Evolutionary conservation across 2,797 vertebrate species (phyloP).

Genomic region (Chelon labrosus): DNA sequence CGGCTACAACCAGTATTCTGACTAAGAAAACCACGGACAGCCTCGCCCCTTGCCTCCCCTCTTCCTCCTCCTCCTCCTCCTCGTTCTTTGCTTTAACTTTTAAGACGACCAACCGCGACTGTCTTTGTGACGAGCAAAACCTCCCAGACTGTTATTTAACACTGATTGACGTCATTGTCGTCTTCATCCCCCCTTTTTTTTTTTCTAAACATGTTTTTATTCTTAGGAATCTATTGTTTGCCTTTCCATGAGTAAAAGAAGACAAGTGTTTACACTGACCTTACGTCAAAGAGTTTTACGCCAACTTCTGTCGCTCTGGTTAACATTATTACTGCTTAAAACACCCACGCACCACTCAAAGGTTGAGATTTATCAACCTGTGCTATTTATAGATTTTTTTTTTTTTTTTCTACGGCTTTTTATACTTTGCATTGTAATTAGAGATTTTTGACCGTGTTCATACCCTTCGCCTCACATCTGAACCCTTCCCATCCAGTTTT

Average conservation of each 20-base stretch:
- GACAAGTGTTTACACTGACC: slow-evolving; percentile 56
- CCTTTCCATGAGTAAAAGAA: slow-evolving; percentile 51
- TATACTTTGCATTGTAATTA: slow-evolving; percentile 43
- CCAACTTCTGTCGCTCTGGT: slow-evolving; percentile 34
- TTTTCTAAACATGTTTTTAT: slow-evolving; percentile 40
- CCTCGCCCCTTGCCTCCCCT: not conserved
- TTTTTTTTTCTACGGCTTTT: slow-evolving; percentile 47
- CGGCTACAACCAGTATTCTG: slow-evolving; percentile 90
- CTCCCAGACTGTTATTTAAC: slow-evolving; percentile 66
- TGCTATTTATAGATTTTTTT: slow-evolving; percentile 64
- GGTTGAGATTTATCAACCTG: slow-evolving; percentile 32
- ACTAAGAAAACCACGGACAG: slow-evolving; percentile 67
- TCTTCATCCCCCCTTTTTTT: slow-evolving; percentile 30
- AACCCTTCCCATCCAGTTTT: slow-evolving; percentile 17
- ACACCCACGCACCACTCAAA: slow-evolving; percentile 21
- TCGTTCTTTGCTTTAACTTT: slow-evolving; percentile 42
- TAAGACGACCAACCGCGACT: slow-evolving; percentile 48
- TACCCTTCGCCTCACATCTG: not conserved
- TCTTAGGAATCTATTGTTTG: slow-evolving; percentile 47
- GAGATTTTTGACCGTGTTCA: slow-evolving; percentile 14
- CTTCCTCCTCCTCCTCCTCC: not conserved
- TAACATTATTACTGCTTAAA: slow-evolving; percentile 39
- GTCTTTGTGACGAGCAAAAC: slow-evolving; percentile 51
- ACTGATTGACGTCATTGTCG: slow-evolving; percentile 36
- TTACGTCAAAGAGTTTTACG: slow-evolving; percentile 31